Percentiles rank a stretch among this genome's conserved stretches.
Conservation (phyloP, 2,113 vertebrate species). For the Oryzias celebensis region DNA sequence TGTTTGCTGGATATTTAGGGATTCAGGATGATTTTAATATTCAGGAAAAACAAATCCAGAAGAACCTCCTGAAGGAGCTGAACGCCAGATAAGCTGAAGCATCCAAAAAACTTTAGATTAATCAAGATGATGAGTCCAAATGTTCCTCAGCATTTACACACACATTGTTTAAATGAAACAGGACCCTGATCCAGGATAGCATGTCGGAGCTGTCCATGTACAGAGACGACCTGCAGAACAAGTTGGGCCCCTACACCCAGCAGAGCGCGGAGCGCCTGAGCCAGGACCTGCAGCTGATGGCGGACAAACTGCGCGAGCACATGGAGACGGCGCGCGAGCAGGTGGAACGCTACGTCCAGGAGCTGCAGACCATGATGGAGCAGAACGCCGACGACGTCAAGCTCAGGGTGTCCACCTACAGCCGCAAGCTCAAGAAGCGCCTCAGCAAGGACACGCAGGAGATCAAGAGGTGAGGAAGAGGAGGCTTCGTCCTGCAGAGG, state of each 20-base stretch:
- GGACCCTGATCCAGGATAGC: slow-evolving; percentile 76
- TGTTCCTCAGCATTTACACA: too few relatives aligned
- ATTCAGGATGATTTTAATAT: too few relatives aligned
- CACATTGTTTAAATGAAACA: slow-evolving; percentile 22
- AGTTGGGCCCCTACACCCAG: slow-evolving; percentile 67
- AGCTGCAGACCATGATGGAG: slow-evolving; percentile 72
- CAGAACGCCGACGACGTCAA: slow-evolving; percentile 71
- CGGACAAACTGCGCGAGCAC: slow-evolving; percentile 52
- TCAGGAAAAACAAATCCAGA: too few relatives aligned
- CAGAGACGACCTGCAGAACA: slow-evolving; percentile 61
- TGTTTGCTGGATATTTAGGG: too few relatives aligned
- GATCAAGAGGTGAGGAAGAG: slow-evolving; percentile 67
- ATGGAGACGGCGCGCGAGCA: slow-evolving; percentile 61
- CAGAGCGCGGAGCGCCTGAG: slow-evolving; percentile 44
- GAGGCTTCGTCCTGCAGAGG: too few relatives aligned
- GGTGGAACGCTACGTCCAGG: slow-evolving; percentile 63
- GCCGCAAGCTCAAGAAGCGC: slow-evolving; percentile 79
- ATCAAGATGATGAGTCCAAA: too few relatives aligned
- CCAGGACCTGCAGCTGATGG: slow-evolving; percentile 62
- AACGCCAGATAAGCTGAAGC: too few relatives aligned
- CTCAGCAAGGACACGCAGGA: slow-evolving; percentile 75
- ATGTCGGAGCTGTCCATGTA: slow-evolving; percentile 71
- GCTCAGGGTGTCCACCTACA: slow-evolving; percentile 53
- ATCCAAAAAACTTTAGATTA: too few relatives aligned
- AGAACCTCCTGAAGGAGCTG: too few relatives aligned